These are phyloP conservation scores for Pristionchus maxplancki DNA, from an alignment of 2,888 invertebrate genomes.

Conservation along the genomic window DNA sequence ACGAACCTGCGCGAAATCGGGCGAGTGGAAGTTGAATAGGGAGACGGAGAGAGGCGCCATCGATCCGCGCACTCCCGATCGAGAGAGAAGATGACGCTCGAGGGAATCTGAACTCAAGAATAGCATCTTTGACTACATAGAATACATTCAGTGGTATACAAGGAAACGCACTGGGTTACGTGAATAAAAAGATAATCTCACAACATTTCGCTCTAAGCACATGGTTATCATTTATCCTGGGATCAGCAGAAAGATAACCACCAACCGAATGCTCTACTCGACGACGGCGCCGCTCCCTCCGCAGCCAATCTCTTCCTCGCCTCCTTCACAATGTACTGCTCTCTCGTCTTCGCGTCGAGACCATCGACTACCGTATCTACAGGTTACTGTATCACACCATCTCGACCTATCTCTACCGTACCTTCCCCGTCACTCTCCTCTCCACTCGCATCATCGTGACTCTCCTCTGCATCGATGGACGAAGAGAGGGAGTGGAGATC, in stretches of 20 bases:
- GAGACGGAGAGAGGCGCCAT: constrained; percentile 43
- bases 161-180: no score
- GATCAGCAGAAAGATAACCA: no score
- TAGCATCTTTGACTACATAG: no score
- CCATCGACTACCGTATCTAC: background rate
- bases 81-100: constrained; percentile 28
- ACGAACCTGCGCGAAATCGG: constrained; percentile 25
- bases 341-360: background rate
- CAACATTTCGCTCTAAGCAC: no score
- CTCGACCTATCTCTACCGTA: background rate
- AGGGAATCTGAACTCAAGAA: constrained; percentile 33
- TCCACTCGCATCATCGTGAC: background rate
- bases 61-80: background rate
- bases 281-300: constrained; percentile 43
- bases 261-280: constrained; percentile 1
- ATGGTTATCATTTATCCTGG: no score
- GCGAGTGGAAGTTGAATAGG: constrained; percentile 51
- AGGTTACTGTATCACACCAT: background rate
- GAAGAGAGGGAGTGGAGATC: background rate
- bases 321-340: constrained; percentile 43
- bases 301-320: constrained; percentile 29
- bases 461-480: background rate
- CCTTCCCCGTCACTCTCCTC: constrained; percentile 12
- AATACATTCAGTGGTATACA: no score
- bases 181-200: no score